Conservation (phyloP, 2,888 invertebrate genomes). For the Gasteruption jaculator region DNA sequence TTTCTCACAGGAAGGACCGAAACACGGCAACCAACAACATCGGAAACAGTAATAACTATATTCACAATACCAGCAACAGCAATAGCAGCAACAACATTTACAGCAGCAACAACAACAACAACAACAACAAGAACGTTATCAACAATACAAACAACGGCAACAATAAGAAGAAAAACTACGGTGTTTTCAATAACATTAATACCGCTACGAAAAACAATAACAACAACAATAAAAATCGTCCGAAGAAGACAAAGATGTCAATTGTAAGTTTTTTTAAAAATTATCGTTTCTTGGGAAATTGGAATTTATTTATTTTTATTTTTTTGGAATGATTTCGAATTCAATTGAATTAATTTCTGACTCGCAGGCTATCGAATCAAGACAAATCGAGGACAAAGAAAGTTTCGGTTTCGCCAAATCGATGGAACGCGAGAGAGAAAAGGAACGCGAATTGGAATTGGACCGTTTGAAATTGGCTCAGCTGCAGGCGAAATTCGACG, state of each 20-base stretch:
- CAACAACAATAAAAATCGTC: slow-evolving; percentile 36
- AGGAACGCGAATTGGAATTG: slow-evolving; percentile 41
- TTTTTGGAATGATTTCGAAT: no score
- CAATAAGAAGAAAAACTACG: no score
- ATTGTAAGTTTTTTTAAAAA: slow-evolving; percentile 32
- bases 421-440: slow-evolving; percentile 44
- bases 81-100: slow-evolving; percentile 34
- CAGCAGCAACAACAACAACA: slow-evolving; percentile 33
- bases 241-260: slow-evolving; percentile 44
- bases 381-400: slow-evolving; percentile 37
- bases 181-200: slow-evolving; percentile 36
- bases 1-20: slow-evolving; percentile 39
- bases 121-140: slow-evolving; percentile 38
- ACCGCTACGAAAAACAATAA: slow-evolving; percentile 42
- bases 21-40: slow-evolving; percentile 34
- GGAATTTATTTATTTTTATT: background rate
- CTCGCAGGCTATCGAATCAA: slow-evolving; percentile 34
- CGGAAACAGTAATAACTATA: slow-evolving; percentile 30
- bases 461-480: slow-evolving; percentile 59
- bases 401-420: slow-evolving; percentile 45
- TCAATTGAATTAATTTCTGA: no score
- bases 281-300: background rate
- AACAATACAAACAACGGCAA: slow-evolving; percentile 22
- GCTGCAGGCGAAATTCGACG: slow-evolving; percentile 66
- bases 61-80: slow-evolving; percentile 35